Percentiles rank a stretch among this genome's conserved stretches.
Evolutionary conservation across 2,797 vertebrate genomes (phyloP).

Genomic region (Pangasius macronema): DNA sequence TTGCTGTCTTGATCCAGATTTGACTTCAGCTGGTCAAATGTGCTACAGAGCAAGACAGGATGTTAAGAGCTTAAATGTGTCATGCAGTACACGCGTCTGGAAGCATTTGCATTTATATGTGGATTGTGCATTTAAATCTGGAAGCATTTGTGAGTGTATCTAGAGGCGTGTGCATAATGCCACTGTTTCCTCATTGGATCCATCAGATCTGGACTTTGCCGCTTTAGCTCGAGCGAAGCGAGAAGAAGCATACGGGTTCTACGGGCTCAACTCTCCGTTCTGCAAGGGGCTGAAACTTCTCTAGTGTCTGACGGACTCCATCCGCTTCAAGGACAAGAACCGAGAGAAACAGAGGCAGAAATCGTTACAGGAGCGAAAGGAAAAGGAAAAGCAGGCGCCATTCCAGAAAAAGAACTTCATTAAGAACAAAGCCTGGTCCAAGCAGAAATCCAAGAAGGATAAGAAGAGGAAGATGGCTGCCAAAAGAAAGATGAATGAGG

Average conservation of each 20-base stretch:
- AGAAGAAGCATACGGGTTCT: too few species aligned
- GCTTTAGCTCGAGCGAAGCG: conserved; percentile 81
- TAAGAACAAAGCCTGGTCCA: conserved; percentile 91
- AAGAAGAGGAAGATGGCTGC: conserved; percentile 78
- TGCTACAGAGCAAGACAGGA: background rate
- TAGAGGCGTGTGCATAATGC: background rate
- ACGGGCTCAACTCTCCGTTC: too few species aligned
- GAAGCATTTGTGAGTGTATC: background rate
- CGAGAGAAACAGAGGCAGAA: conserved; percentile 88
- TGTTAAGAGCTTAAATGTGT: background rate
- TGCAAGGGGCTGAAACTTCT: too few species aligned
- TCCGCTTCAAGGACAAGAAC: conserved; percentile 91
- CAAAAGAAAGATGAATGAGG: conserved; percentile 85
- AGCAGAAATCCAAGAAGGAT: conserved; percentile 88
- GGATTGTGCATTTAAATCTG: too few species aligned
- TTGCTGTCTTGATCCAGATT: background rate
- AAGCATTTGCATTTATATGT: too few species aligned
- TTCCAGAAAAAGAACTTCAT: conserved; percentile 68
- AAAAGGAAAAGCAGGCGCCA: conserved; percentile 43
- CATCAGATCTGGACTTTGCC: conserved; percentile 87
- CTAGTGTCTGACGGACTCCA: too few species aligned
- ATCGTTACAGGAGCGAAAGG: conserved; percentile 75
- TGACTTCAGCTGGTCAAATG: background rate
- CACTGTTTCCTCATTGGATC: background rate
- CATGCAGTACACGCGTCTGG: too few species aligned